These are phyloP conservation scores for Eubasilissa regina DNA, from an alignment of 1,140 invertebrate genomes.

Conservation along the genomic window DNA sequence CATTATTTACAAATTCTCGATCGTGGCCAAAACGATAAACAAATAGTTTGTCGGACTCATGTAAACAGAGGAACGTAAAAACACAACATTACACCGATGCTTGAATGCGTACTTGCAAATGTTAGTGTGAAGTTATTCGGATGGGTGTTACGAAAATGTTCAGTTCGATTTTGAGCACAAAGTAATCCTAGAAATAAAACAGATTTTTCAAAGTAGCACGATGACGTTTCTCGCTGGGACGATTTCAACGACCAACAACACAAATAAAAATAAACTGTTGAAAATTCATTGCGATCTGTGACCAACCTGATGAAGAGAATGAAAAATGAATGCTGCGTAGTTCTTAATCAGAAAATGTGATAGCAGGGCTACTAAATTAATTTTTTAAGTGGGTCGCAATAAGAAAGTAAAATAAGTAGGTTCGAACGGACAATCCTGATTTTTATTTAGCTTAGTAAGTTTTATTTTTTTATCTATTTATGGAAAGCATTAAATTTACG, in stretches of 20 bases:
- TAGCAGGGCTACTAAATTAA: no score
- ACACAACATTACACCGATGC: constrained; percentile 5
- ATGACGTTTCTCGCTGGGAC: constrained; percentile 44
- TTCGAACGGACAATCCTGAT: no score
- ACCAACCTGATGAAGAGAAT: constrained; percentile 28
- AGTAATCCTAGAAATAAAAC: constrained; percentile 50
- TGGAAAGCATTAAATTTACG: no score
- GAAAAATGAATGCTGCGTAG: not conserved
- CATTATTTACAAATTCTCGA: constrained; percentile 36
- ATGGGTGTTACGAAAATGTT: constrained; percentile 26
- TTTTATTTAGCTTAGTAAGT: no score
- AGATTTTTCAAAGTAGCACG: constrained; percentile 46
- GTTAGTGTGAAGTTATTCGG: not conserved
- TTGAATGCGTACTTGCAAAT: not conserved
- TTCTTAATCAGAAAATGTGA: no score
- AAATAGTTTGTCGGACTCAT: constrained; percentile 41
- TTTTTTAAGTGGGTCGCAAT: no score
- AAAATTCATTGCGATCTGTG: not conserved
- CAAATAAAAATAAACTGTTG: constrained; percentile 46
- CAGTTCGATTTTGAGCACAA: constrained; percentile 44
- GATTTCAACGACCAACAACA: constrained; percentile 46
- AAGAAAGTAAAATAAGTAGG: no score
- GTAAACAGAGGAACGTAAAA: constrained; percentile 38
- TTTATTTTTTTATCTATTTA: no score
- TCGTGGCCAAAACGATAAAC: constrained; percentile 44